Conservation (phyloP, 2,888 invertebrate genomes). For the Caenorhabditis sp. region DNA sequence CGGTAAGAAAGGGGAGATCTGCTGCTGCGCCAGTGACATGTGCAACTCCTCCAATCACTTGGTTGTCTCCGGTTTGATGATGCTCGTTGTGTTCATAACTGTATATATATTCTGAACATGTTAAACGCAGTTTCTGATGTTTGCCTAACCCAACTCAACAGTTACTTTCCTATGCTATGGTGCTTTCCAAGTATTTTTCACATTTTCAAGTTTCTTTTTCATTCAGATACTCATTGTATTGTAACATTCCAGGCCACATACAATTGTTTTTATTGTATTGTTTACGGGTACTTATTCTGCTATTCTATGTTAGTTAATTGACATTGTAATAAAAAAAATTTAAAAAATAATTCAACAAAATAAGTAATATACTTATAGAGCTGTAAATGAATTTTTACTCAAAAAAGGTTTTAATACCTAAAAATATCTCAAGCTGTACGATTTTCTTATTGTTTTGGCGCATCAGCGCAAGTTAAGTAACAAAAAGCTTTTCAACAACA, state of each 20-base stretch:
- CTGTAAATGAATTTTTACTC: too few species aligned
- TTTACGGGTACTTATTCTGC: slow-evolving; percentile 14
- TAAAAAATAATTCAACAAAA: too few species aligned
- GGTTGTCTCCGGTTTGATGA: slow-evolving; percentile 2
- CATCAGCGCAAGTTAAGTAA: too few species aligned
- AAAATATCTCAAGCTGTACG: too few species aligned
- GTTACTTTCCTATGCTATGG: slow-evolving; percentile 17
- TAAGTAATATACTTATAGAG: too few species aligned
- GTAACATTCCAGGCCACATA: slow-evolving; percentile 9
- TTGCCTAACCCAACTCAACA: neutral
- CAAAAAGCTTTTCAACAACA: too few species aligned
- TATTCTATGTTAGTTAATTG: neutral
- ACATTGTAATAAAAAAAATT: too few species aligned
- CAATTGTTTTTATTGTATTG: slow-evolving; percentile 22
- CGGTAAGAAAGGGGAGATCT: slow-evolving; percentile 73
- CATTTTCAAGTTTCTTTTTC: neutral
- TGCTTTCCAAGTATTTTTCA: slow-evolving; percentile 42
- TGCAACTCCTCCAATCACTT: slow-evolving; percentile 67
- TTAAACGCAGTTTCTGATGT: neutral
- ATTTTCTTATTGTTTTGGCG: too few species aligned
- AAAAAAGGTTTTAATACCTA: too few species aligned
- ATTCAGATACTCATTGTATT: neutral
- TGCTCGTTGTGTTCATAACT: neutral
- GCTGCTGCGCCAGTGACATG: slow-evolving; percentile 74
- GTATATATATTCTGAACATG: slow-evolving; percentile 14